Evolutionary conservation across 2,888 invertebrate species (phyloP).

Genomic region (Ormyrus labotus): DNA sequence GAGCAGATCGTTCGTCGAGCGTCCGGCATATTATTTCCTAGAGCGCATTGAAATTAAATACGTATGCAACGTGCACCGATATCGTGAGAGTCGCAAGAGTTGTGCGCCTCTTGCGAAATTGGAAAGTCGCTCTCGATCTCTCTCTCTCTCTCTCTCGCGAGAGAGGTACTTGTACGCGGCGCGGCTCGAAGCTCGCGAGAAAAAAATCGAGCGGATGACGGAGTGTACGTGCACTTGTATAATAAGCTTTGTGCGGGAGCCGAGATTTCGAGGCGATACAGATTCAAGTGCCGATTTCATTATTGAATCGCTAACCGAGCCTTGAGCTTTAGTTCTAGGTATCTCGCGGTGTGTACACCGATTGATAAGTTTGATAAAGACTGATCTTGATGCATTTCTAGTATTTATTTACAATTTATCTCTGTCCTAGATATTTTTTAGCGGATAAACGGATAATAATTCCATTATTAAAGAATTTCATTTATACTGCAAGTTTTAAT

Average conservation of each 20-base stretch:
- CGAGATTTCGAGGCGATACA: background rate
- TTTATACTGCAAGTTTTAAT: no score
- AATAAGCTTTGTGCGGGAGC: background rate
- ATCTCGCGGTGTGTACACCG: no score
- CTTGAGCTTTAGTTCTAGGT: no score
- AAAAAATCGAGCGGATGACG: constrained; percentile 1
- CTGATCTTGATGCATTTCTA: no score
- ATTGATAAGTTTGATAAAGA: no score
- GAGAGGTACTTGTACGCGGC: background rate
- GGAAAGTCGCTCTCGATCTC: constrained; percentile 42
- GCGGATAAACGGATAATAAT: no score
- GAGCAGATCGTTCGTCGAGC: constrained; percentile 37
- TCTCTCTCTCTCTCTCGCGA: no score
- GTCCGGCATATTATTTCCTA: background rate
- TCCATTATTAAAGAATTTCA: no score
- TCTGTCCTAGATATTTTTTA: no score
- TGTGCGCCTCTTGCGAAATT: constrained; percentile 39
- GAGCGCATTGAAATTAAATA: constrained; percentile 37
- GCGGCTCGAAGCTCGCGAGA: constrained; percentile 8
- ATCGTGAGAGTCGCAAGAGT: constrained; percentile 19
- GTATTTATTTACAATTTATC: no score
- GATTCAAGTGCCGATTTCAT: constrained; percentile 18
- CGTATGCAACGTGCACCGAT: constrained; percentile 1
- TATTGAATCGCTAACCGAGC: background rate
- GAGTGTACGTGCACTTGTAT: constrained; percentile 6